phyloP scores from a whole-genome alignment of 2,888 invertebrate species.

The Apodemia mormo region DNA sequence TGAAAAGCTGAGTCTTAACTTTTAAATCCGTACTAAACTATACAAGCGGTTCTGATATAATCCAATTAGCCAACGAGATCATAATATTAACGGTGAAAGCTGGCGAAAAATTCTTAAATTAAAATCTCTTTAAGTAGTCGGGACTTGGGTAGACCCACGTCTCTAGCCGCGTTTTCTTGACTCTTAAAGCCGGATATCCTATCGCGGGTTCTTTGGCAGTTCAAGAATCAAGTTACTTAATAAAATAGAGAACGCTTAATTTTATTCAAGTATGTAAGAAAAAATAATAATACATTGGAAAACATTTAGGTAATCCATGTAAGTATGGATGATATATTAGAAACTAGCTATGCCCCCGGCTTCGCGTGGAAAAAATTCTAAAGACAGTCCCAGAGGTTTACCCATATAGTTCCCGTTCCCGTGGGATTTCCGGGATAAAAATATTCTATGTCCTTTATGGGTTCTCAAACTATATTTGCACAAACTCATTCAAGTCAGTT shows the following conservation, averaged over 20 bases:
- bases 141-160: constrained; percentile 44
- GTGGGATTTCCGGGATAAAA: too few relatives aligned
- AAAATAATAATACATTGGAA: too few relatives aligned
- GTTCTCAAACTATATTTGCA: too few relatives aligned
- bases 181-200: constrained; percentile 64
- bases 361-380: too few relatives aligned
- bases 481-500: too few relatives aligned
- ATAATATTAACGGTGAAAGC: constrained; percentile 34
- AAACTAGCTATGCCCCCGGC: too few relatives aligned
- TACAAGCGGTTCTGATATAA: neutral
- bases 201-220: constrained; percentile 51
- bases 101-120: constrained; percentile 44
- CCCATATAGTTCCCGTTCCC: too few relatives aligned
- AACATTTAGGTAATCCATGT: too few relatives aligned
- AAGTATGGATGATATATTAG: too few relatives aligned
- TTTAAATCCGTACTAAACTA: constrained; percentile 4
- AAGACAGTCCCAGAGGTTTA: too few relatives aligned
- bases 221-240: constrained; percentile 45
- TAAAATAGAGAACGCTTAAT: neutral
- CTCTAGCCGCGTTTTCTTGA: constrained; percentile 53
- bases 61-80: constrained; percentile 24
- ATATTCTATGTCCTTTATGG: too few relatives aligned
- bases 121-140: constrained; percentile 52
- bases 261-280: too few relatives aligned
- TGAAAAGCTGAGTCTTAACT: constrained; percentile 3